Evolutionary conservation across 2,113 vertebrate genomes (phyloP).

Genomic region (Sakesphorus luctuosus): DNA sequence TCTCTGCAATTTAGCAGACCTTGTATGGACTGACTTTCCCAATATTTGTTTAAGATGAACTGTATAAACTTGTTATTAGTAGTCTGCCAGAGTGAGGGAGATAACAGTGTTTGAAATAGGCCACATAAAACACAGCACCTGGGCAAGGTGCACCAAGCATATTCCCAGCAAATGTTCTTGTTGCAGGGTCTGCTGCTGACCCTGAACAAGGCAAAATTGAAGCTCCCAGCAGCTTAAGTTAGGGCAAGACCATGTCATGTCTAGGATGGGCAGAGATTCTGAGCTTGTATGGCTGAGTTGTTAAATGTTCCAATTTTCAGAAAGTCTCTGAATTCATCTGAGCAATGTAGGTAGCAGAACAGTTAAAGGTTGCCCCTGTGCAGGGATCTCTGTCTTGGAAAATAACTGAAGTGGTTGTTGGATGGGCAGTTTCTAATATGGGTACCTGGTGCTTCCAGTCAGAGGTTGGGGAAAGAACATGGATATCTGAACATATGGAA

Average conservation of each 20-base stretch:
- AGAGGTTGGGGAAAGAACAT: background rate
- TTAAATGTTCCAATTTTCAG: background rate
- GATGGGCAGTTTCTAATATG: background rate
- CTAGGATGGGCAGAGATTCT: background rate
- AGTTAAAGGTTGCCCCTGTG: background rate
- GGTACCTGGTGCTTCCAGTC: background rate
- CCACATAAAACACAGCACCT: background rate
- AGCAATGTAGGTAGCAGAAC: background rate
- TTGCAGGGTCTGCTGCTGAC: background rate
- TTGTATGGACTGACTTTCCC: constrained; percentile 41
- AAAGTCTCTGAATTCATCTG: background rate
- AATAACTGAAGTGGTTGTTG: background rate
- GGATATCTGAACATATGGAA: background rate
- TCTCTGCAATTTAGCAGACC: constrained; percentile 37
- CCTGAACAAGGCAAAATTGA: background rate
- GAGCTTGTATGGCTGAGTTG: background rate
- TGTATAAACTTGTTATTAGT: constrained; percentile 48
- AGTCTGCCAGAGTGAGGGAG: background rate
- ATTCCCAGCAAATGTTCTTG: background rate
- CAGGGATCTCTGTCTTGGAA: background rate
- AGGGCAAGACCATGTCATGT: background rate
- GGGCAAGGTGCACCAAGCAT: background rate
- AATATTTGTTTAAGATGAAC: constrained; percentile 68
- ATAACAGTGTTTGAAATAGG: constrained; percentile 34
- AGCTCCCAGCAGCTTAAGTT: background rate